A percentile compares a stretch with the other conserved stretches of the same genome.
phyloP scores from a whole-genome alignment of 2,797 vertebrate genomes.

The Aselliscus stoliczkanus region DNA sequence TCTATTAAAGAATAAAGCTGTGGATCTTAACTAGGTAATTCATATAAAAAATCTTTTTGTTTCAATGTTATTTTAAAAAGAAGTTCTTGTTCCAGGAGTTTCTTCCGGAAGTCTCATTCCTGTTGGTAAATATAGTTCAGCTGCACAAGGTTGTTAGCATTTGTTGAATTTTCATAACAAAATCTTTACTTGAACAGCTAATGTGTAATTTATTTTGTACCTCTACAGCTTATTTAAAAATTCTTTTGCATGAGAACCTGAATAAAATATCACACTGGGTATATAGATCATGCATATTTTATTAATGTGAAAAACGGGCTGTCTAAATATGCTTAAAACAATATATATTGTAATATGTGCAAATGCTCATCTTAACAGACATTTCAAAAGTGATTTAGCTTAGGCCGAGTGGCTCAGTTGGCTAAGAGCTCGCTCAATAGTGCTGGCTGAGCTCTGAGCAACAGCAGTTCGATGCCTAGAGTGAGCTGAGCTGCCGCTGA shows the following conservation, averaged over 20 bases:
- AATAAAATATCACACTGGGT: conserved; percentile 40
- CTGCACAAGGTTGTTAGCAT: conserved; percentile 34
- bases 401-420: too few relatives aligned
- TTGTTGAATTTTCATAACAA: conserved; percentile 50
- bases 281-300: conserved; percentile 53
- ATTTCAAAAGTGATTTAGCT: conserved; percentile 20
- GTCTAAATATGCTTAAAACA: conserved; percentile 30
- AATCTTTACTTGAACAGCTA: conserved; percentile 56
- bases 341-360: conserved; percentile 31
- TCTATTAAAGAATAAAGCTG: neutral
- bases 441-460: too few relatives aligned
- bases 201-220: conserved; percentile 64
- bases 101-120: neutral
- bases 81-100: neutral
- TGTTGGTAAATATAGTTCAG: neutral
- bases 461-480: too few relatives aligned
- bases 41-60: neutral
- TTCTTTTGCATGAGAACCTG: conserved; percentile 15
- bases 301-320: conserved; percentile 48
- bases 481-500: too few relatives aligned
- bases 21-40: neutral
- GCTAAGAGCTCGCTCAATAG: too few relatives aligned
- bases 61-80: neutral
- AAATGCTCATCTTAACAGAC: neutral
- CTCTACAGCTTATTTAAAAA: conserved; percentile 51